These are phyloP conservation scores for Choristoneura rosaceana DNA, from an alignment of 2,888 invertebrate species.

Conservation along the genomic window DNA sequence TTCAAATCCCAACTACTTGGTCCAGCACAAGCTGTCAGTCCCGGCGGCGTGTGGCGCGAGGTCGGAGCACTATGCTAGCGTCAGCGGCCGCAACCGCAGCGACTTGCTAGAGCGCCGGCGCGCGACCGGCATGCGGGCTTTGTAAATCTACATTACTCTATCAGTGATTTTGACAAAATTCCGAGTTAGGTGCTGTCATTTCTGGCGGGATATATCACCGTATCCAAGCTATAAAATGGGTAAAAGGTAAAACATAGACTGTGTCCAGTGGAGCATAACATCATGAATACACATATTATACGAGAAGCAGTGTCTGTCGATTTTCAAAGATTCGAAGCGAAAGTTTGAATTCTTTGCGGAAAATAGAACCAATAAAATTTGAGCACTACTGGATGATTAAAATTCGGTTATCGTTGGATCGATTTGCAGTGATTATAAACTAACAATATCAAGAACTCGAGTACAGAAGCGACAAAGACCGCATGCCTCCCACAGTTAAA, in stretches of 20 bases:
- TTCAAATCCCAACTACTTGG: too few species aligned
- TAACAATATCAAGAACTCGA: not conserved
- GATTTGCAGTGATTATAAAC: not conserved
- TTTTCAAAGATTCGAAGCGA: not conserved
- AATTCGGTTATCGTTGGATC: not conserved
- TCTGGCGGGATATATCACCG: not conserved
- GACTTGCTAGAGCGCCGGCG: constrained; percentile 11
- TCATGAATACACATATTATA: not conserved
- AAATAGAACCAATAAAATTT: not conserved
- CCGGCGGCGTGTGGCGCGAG: not conserved
- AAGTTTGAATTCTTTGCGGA: not conserved
- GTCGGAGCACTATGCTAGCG: constrained; percentile 1
- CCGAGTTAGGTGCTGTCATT: not conserved
- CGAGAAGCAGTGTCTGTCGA: not conserved
- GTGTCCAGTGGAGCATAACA: not conserved
- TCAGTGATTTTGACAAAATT: too few species aligned
- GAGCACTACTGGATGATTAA: not conserved
- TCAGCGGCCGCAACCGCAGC: not conserved
- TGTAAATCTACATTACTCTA: not conserved
- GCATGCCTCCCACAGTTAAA: not conserved
- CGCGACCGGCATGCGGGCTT: constrained; percentile 2
- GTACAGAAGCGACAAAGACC: constrained; percentile 3
- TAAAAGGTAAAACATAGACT: not conserved
- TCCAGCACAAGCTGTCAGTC: constrained; percentile 7
- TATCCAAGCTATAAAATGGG: not conserved